Percentiles rank a stretch among this genome's conserved stretches.
Conservation (phyloP, 2,113 vertebrate species). For the Oophaga pumilio region DNA sequence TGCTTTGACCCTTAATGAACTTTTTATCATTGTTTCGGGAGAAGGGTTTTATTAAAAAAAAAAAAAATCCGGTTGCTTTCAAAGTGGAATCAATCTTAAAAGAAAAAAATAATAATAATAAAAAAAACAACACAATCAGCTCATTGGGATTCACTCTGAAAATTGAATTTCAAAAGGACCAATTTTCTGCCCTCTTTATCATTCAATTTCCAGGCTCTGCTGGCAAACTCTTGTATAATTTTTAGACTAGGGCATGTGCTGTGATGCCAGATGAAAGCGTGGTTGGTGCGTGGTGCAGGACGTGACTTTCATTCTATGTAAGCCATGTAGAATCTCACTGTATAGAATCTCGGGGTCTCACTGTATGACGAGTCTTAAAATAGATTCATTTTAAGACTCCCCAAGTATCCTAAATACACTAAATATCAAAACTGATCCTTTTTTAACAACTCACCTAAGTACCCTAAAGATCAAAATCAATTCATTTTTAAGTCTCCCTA, state of each 20-base stretch:
- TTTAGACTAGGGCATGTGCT: not conserved
- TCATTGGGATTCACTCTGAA: conserved; percentile 55
- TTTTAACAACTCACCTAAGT: too few species aligned
- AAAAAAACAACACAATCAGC: conserved; percentile 5
- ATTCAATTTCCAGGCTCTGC: not conserved
- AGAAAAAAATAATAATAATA: too few species aligned
- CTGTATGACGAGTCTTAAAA: too few species aligned
- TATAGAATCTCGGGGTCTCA: too few species aligned
- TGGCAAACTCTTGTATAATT: not conserved
- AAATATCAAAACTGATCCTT: too few species aligned
- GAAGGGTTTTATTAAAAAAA: not conserved
- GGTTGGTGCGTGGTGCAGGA: not conserved
- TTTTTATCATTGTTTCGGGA: conserved; percentile 13
- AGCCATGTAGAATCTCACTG: not conserved
- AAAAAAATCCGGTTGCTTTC: not conserved
- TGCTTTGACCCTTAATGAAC: conserved; percentile 1
- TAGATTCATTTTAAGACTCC: too few species aligned
- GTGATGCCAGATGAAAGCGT: conserved; percentile 4
- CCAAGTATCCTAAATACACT: too few species aligned
- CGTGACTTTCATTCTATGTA: not conserved
- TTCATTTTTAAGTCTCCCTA: too few species aligned
- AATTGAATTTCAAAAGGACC: conserved; percentile 4
- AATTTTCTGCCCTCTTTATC: conserved; percentile 63
- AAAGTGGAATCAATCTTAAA: not conserved
- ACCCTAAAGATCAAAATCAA: too few species aligned